Evolutionary conservation across 1,140 invertebrate genomes (phyloP), one percentile per base, ranked within the genome.

Genomic region (Zelostemma sp.): DNA sequence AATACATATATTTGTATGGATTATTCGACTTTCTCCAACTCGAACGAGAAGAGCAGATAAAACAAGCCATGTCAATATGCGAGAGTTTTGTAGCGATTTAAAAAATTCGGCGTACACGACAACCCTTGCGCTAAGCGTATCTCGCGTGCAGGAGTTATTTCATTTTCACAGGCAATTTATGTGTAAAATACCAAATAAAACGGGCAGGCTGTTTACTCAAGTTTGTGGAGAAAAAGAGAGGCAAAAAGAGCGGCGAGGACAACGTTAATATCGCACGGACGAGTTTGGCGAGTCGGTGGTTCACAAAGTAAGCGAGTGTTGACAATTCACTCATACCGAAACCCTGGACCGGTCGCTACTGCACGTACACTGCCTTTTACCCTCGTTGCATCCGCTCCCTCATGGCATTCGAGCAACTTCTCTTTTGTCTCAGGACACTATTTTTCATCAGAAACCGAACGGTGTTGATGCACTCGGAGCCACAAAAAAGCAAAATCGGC

Each of bases 251-350:
- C 35, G 62, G 50, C 68, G 70, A 73, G 74, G 72, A 67, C 76
- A 75, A 79, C 78, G 80, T 82, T 81, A 81, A 83, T 82, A 81
- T 80, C 75, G 76, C 72, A 72, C 59, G 73, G 68, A 68, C 74
- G 72, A 75, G 76, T 79, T 80, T 77, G 72, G 66, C 72, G 79
- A 80, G 79, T 77, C 75, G 70, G 75, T 65, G 74, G 77, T 76
- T 76, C 80, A 82, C 80, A 84, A 83, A 84, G 80, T 82, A 80
- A 81, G 77, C 77, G 79, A 82, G 72, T 82, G 77, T 84, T 84
- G 81, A 83, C 79, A 83, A 68, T 74, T 75, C 78, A 74, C 74
- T 77, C 76, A 71, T 78, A 80, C 75, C 73, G 62, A 47, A 64
- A 38, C 41, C 40, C 48, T 45, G 43, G 47, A 65, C 59, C 57